Evolutionary conservation across 2,888 invertebrate genomes (phyloP).

Genomic region (Mellilla xanthometata): DNA sequence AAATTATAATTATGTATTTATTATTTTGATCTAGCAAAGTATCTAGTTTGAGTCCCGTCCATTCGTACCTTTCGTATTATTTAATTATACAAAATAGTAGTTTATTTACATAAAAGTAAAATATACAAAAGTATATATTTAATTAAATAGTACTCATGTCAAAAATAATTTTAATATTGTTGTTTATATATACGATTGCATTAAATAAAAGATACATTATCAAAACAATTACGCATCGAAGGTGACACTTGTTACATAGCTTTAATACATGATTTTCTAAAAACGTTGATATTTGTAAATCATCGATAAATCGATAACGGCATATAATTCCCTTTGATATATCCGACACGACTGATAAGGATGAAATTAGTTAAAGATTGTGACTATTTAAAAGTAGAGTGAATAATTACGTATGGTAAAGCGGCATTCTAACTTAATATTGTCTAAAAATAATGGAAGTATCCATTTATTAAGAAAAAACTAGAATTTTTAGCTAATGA

Average conservation of each 20-base stretch:
- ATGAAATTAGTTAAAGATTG: slow-evolving; percentile 49
- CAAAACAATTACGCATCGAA: slow-evolving; percentile 55
- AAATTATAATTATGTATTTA: too few relatives aligned
- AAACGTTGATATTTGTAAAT: slow-evolving; percentile 42
- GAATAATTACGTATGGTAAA: slow-evolving; percentile 19
- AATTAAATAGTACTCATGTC: too few relatives aligned
- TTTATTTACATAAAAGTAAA: too few relatives aligned
- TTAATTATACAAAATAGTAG: too few relatives aligned
- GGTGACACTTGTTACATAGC: slow-evolving; percentile 45
- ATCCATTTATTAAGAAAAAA: too few relatives aligned
- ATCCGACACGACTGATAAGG: slow-evolving; percentile 51
- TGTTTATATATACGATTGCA: too few relatives aligned
- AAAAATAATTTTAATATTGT: too few relatives aligned
- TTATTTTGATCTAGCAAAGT: too few relatives aligned
- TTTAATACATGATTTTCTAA: slow-evolving; percentile 55
- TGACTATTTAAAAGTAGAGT: slow-evolving; percentile 37
- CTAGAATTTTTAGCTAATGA: too few relatives aligned
- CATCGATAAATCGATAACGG: slow-evolving; percentile 36
- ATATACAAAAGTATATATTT: too few relatives aligned
- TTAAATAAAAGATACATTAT: slow-evolving; percentile 35
- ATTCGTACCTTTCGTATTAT: too few relatives aligned
- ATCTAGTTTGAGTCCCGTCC: too few relatives aligned
- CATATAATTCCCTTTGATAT: slow-evolving; percentile 42
- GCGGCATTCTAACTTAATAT: slow-evolving; percentile 20
- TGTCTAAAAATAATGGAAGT: slow-evolving; percentile 17